phyloP scores from a whole-genome alignment of 1,140 invertebrate genomes.

The Anoplolepis gracilipes region DNA sequence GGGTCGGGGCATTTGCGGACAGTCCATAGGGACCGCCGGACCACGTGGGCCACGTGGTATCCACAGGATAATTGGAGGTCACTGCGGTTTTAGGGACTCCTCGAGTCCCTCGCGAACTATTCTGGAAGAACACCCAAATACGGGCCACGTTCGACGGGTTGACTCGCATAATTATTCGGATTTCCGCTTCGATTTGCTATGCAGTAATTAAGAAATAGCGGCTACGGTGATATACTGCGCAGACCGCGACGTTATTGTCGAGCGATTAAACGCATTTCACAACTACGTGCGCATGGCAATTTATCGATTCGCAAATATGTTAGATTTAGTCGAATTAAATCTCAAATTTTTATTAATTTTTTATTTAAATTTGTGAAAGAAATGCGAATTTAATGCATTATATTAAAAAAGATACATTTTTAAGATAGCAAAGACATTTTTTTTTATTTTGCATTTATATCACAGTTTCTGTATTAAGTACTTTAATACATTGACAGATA shows the following conservation, averaged over 20 bases:
- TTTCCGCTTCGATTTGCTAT: slow-evolving; percentile 69
- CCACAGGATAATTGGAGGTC: slow-evolving; percentile 79
- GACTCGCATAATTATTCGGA: slow-evolving; percentile 72
- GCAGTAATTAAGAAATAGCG: slow-evolving; percentile 73
- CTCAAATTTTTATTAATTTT: neutral
- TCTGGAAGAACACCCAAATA: slow-evolving; percentile 67
- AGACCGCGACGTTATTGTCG: slow-evolving; percentile 33
- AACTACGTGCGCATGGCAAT: neutral
- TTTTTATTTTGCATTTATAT: neutral
- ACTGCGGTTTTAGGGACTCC: slow-evolving; percentile 77
- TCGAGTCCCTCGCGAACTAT: slow-evolving; percentile 57
- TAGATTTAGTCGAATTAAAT: neutral
- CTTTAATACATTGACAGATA: slow-evolving; percentile 8
- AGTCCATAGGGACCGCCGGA: slow-evolving; percentile 72
- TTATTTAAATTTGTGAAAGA: neutral
- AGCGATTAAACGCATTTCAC: slow-evolving; percentile 43
- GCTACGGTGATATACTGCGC: slow-evolving; percentile 48
- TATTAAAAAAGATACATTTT: neutral
- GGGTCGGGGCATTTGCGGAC: slow-evolving; percentile 71
- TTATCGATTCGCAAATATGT: neutral
- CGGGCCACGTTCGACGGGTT: slow-evolving; percentile 61
- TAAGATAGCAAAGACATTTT: neutral
- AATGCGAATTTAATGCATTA: neutral
- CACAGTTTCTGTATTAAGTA: neutral
- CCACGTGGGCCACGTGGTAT: slow-evolving; percentile 74